These are phyloP conservation scores for Spheniscus humboldti DNA, from an alignment of 2,797 vertebrate species.

Conservation along the genomic window DNA sequence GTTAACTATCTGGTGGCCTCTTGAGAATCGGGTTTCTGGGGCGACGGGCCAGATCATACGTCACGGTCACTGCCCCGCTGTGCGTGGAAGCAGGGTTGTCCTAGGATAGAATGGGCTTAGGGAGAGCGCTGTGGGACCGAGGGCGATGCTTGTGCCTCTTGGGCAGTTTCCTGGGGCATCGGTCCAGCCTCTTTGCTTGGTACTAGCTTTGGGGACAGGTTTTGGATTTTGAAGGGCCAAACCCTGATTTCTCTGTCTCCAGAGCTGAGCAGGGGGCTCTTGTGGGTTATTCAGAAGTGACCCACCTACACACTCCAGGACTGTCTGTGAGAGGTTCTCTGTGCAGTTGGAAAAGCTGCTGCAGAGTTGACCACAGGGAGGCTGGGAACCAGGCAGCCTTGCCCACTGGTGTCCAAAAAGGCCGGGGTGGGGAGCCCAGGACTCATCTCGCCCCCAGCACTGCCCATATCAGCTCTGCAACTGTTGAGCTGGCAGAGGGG, in stretches of 20 bases:
- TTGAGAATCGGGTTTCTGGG: background rate
- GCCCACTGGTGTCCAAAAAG: background rate
- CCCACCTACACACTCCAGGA: background rate
- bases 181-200: background rate
- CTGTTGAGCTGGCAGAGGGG: background rate
- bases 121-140: background rate
- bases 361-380: background rate
- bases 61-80: accelerated
- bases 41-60: accelerated
- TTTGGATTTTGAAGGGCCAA: background rate
- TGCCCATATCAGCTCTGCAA: background rate
- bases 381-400: background rate
- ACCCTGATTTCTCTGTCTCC: background rate
- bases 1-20: background rate
- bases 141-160: background rate
- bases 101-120: background rate
- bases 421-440: background rate
- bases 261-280: background rate
- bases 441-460: background rate
- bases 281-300: background rate
- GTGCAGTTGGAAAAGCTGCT: background rate
- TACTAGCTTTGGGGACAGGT: background rate
- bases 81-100: background rate
- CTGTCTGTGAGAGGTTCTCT: background rate
- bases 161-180: background rate